Conservation (phyloP, 2,888 invertebrate species). For the Heteropelma amictum region DNA sequence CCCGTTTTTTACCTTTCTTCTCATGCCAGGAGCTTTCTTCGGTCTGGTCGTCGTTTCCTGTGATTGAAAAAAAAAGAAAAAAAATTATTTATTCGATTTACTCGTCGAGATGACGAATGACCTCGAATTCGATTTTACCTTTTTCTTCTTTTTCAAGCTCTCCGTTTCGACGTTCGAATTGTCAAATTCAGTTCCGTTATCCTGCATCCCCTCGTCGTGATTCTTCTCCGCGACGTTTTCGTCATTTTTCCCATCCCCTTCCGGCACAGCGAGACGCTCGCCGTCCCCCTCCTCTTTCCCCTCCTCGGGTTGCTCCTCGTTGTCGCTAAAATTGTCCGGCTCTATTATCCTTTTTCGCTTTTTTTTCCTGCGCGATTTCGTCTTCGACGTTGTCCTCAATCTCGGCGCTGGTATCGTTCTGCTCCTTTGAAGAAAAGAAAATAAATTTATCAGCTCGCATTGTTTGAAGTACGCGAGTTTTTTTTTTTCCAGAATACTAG, state of each 20-base stretch:
- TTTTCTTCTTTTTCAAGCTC: slow-evolving; percentile 55
- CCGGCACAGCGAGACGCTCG: slow-evolving; percentile 40
- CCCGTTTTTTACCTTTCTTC: slow-evolving; percentile 59
- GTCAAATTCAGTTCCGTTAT: slow-evolving; percentile 21
- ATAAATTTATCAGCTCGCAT: background rate
- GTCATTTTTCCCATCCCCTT: slow-evolving; percentile 19
- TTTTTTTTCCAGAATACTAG: too few relatives aligned
- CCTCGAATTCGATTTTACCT: slow-evolving; percentile 53
- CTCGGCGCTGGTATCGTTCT: slow-evolving; percentile 68
- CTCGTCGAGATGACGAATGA: too few relatives aligned
- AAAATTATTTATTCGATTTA: background rate
- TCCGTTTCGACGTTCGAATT: slow-evolving; percentile 32
- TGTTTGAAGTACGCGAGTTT: background rate
- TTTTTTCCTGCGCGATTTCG: slow-evolving; percentile 78
- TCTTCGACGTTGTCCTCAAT: slow-evolving; percentile 63
- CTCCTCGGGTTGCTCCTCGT: slow-evolving; percentile 64
- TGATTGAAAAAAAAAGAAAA: too few relatives aligned
- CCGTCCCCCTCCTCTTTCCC: background rate
- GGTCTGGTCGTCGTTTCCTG: slow-evolving; percentile 58
- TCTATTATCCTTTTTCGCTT: slow-evolving; percentile 76
- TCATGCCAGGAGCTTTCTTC: slow-evolving; percentile 58
- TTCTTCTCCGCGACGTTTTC: slow-evolving; percentile 1
- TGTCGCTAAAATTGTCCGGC: slow-evolving; percentile 74
- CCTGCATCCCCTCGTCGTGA: background rate
- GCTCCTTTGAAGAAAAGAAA: slow-evolving; percentile 61